These are phyloP conservation scores for Onthophagus sagittarius DNA, from an alignment of 2,888 invertebrate species.

Conservation along the genomic window DNA sequence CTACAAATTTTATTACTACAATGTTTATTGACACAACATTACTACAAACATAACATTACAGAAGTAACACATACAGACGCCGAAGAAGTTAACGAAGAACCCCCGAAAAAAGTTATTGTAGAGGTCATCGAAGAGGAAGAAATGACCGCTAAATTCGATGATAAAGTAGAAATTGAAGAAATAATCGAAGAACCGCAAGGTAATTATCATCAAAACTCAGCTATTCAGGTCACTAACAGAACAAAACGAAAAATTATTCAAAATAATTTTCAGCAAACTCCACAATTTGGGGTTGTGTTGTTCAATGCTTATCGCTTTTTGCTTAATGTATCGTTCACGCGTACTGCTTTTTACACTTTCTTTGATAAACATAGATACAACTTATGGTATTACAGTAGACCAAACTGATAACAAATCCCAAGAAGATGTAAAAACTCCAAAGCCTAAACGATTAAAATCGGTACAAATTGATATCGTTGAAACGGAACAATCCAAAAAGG, in stretches of 20 bases:
- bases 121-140: conserved; percentile 53
- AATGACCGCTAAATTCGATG: conserved; percentile 33
- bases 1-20: conserved; percentile 19
- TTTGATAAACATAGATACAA: conserved; percentile 10
- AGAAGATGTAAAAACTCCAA: conserved; percentile 17
- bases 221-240: conserved; percentile 13
- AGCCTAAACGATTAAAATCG: conserved; percentile 23
- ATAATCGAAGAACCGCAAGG: conserved; percentile 25
- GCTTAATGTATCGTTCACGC: conserved; percentile 10
- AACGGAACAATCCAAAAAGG: background rate
- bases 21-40: background rate
- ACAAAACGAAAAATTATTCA: conserved; percentile 14
- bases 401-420: conserved; percentile 21
- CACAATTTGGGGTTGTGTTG: background rate
- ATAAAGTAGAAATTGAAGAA: conserved; percentile 36
- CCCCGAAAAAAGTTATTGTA: conserved; percentile 46
- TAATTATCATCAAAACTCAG: conserved; percentile 8
- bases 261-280: background rate
- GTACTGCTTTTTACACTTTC: background rate
- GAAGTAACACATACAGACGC: conserved; percentile 49
- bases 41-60: conserved; percentile 38
- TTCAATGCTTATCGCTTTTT: background rate
- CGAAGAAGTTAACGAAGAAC: conserved; percentile 42
- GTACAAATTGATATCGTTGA: conserved; percentile 27
- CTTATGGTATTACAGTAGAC: conserved; percentile 4